Evolutionary conservation across 2,113 vertebrate genomes (phyloP).

Genomic region (Cairina moschata): DNA sequence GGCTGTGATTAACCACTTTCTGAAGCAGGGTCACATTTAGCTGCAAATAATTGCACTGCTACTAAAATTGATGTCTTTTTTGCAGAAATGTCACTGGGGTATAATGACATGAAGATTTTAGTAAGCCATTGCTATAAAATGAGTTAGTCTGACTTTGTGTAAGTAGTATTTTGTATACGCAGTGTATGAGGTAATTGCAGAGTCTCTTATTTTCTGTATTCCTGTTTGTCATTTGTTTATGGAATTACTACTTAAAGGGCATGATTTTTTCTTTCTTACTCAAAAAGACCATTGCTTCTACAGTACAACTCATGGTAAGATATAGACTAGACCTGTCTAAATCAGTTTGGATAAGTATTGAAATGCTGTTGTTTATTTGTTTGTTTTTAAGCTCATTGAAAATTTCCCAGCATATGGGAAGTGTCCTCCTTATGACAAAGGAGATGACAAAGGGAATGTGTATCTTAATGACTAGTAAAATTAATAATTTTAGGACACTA

Average conservation of each 20-base stretch:
- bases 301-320: accelerated
- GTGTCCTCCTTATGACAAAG: neutral
- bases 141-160: neutral
- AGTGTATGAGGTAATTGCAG: neutral
- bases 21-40: neutral
- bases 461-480: neutral
- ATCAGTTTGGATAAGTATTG: neutral
- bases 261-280: neutral
- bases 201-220: neutral
- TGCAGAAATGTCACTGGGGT: neutral
- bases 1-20: neutral
- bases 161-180: neutral
- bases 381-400: neutral
- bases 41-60: neutral
- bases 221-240: neutral
- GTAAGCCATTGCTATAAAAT: neutral
- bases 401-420: neutral
- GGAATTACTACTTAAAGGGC: neutral
- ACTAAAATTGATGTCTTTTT: neutral
- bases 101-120: neutral
- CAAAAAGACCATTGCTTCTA: neutral
- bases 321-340: neutral
- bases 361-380: neutral
- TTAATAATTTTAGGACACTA: neutral
- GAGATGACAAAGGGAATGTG: neutral